These are phyloP conservation scores for Sericinus montela DNA, from an alignment of 2,888 invertebrate species.

Conservation along the genomic window DNA sequence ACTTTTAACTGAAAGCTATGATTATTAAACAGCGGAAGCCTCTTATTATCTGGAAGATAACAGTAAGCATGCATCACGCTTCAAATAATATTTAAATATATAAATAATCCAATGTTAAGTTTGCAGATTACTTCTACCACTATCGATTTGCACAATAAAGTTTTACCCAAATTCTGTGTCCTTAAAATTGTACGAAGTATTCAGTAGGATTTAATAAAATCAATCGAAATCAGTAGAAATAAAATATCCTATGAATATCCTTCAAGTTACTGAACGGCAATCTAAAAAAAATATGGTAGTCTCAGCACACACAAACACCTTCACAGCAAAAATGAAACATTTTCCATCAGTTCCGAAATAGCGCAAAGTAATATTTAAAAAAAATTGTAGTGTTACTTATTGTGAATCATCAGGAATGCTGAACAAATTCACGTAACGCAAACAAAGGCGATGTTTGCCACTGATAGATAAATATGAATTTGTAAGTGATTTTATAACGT, in stretches of 20 bases:
- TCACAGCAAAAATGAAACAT: too few relatives aligned
- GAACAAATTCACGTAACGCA: constrained; percentile 47
- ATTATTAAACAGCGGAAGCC: constrained; percentile 50
- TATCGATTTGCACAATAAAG: not conserved
- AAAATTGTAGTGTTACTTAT: constrained; percentile 7
- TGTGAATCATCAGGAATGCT: constrained; percentile 4
- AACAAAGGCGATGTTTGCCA: constrained; percentile 41
- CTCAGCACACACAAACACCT: too few relatives aligned
- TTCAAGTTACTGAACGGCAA: too few relatives aligned
- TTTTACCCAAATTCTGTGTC: too few relatives aligned
- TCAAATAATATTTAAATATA: not conserved
- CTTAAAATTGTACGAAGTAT: too few relatives aligned
- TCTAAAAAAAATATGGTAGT: too few relatives aligned
- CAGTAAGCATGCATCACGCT: constrained; percentile 9
- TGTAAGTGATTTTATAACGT: constrained; percentile 11
- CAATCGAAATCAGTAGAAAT: too few relatives aligned
- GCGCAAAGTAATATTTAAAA: not conserved
- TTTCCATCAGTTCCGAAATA: too few relatives aligned
- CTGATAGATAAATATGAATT: constrained; percentile 41
- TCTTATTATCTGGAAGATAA: constrained; percentile 37
- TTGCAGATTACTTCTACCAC: not conserved
- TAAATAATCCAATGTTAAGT: not conserved
- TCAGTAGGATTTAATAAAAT: too few relatives aligned
- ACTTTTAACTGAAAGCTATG: constrained; percentile 28
- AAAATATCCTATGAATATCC: too few relatives aligned